A percentile compares a stretch with the other conserved stretches of the same genome.
Evolutionary conservation across 2,113 vertebrate genomes (phyloP).

Genomic region (Sander lucioperca): DNA sequence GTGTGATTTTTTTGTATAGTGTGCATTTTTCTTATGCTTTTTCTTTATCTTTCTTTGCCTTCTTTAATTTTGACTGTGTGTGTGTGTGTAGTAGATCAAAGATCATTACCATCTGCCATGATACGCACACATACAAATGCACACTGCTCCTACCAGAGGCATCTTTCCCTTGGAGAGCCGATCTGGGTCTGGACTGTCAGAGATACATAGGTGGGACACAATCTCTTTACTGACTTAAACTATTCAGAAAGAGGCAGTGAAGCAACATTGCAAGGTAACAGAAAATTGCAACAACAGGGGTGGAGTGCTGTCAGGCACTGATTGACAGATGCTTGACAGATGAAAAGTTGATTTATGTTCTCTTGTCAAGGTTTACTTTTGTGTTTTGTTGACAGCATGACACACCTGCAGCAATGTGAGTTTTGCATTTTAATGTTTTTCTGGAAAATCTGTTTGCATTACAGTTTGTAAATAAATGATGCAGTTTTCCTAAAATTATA

Average conservation of each 20-base stretch:
- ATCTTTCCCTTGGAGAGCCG: neutral
- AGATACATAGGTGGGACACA: neutral
- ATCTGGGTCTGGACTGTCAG: neutral
- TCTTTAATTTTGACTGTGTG: too few species aligned
- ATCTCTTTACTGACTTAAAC: constrained; percentile 11
- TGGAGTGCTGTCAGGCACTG: neutral
- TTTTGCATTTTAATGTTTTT: constrained; percentile 19
- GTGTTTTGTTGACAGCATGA: constrained; percentile 10
- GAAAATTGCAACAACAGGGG: neutral
- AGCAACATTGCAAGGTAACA: neutral
- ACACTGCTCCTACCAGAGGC: neutral
- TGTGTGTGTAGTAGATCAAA: neutral
- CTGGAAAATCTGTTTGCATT: neutral
- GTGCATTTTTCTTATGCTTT: too few species aligned
- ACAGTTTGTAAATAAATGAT: neutral
- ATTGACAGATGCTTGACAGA: neutral
- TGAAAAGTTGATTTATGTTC: constrained; percentile 28
- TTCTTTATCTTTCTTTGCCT: too few species aligned
- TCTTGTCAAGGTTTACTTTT: constrained; percentile 5
- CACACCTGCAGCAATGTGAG: neutral
- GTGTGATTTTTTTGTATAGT: too few species aligned
- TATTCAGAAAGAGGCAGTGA: neutral
- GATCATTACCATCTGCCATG: constrained; percentile 4
- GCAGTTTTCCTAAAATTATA: neutral
- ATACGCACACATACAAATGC: neutral